These are phyloP conservation scores for Bombus ignitus DNA, from an alignment of 1,140 invertebrate genomes.

Conservation along the genomic window DNA sequence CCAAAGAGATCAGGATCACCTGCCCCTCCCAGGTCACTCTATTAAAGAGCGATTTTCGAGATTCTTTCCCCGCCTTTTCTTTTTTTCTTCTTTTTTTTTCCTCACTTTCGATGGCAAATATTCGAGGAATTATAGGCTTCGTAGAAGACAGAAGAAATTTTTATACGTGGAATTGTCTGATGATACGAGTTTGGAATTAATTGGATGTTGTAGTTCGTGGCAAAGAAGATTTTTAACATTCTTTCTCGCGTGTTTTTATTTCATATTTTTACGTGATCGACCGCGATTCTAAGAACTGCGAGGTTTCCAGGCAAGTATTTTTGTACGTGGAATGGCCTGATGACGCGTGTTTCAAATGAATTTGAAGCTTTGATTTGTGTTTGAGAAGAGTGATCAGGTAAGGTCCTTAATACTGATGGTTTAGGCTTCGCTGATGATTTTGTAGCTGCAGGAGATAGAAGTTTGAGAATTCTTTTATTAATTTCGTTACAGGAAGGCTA, in stretches of 20 bases:
- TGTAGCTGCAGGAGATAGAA: no score
- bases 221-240: background rate
- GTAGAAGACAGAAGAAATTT: background rate
- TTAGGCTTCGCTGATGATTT: no score
- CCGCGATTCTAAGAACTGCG: background rate
- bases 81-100: fast-evolving
- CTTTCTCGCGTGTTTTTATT: background rate
- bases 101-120: background rate
- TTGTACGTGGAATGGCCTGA: background rate
- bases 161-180: no score
- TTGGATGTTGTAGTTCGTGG: background rate
- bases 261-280: no score
- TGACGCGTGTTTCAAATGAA: background rate
- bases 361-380: background rate
- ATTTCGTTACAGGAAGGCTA: no score
- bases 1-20: background rate
- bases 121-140: background rate
- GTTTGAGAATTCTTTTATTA: no score
- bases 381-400: background rate
- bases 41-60: background rate
- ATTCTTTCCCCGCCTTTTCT: background rate
- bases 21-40: background rate
- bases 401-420: background rate
- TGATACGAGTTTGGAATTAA: background rate
- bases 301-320: background rate